These are phyloP conservation scores for Parambassis ranga DNA, from an alignment of 2,797 vertebrate genomes.

Conservation along the genomic window DNA sequence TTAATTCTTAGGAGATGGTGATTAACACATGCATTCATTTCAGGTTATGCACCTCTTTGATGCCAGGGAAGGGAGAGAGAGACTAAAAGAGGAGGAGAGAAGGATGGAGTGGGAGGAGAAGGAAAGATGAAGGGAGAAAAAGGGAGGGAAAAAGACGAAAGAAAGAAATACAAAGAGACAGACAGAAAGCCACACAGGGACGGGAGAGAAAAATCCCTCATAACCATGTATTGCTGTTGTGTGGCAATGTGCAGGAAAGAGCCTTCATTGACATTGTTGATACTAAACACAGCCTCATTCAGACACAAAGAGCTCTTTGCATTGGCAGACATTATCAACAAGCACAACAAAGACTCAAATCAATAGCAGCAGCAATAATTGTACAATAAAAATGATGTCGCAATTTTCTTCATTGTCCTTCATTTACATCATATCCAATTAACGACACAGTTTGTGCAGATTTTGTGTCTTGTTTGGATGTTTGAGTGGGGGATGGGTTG, in stretches of 20 bases:
- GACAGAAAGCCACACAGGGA: constrained; percentile 35
- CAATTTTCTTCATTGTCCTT: constrained; percentile 28
- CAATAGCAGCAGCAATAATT: constrained; percentile 30
- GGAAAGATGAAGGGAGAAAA: neutral
- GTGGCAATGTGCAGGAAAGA: constrained; percentile 41
- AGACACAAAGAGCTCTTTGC: constrained; percentile 55
- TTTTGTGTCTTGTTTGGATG: constrained; percentile 6
- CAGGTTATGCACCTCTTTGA: constrained; percentile 71
- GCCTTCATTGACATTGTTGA: constrained; percentile 63
- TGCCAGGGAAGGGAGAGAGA: constrained; percentile 35
- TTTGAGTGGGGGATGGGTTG: neutral
- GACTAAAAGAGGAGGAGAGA: constrained; percentile 9
- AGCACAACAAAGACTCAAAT: constrained; percentile 34
- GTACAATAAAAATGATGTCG: constrained; percentile 28
- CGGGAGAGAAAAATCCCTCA: constrained; percentile 46
- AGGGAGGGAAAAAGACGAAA: constrained; percentile 25
- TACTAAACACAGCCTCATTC: constrained; percentile 40
- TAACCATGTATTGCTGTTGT: constrained; percentile 51
- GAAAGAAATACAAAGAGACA: constrained; percentile 58
- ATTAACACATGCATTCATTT: constrained; percentile 73
- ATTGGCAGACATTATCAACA: constrained; percentile 46
- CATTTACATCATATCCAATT: constrained; percentile 24
- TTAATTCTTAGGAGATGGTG: constrained; percentile 71
- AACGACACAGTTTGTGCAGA: neutral
- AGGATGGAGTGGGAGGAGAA: constrained; percentile 18